Evolutionary conservation across 2,888 invertebrate species (phyloP).

Genomic region (Ormyrus rosae): DNA sequence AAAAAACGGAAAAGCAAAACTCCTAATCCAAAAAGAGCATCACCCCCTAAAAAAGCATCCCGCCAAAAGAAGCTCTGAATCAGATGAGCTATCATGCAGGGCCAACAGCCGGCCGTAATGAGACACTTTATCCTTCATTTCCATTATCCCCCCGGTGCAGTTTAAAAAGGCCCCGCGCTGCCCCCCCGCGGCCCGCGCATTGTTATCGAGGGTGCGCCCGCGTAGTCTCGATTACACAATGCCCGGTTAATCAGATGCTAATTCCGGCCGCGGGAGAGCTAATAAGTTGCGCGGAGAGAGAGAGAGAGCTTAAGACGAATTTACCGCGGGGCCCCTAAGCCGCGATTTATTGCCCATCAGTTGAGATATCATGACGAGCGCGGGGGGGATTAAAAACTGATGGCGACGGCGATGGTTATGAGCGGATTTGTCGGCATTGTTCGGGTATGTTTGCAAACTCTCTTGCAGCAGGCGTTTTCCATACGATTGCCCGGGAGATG

Average conservation of each 20-base stretch:
- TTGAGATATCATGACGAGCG: not conserved
- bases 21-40: not conserved
- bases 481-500: not conserved
- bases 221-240: not conserved
- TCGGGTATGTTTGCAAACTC: not conserved
- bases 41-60: not conserved
- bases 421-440: conserved; percentile 4
- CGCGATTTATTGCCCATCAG: not conserved
- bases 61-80: not conserved
- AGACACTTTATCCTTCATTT: conserved; percentile 4
- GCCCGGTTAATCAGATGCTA: conserved; percentile 49
- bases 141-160: not conserved
- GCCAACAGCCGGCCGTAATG: conserved; percentile 17
- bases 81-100: not conserved
- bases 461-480: not conserved
- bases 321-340: conserved; percentile 2
- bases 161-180: no score
- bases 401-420: not conserved
- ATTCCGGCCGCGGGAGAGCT: conserved; percentile 6
- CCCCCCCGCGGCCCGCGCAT: not conserved
- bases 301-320: conserved; percentile 32
- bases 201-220: conserved; percentile 23
- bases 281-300: conserved; percentile 26
- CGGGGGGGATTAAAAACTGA: not conserved
- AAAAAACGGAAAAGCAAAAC: not conserved